Evolutionary conservation across 2,888 invertebrate species (phyloP).

Genomic region (Andrena haemorrhoa): DNA sequence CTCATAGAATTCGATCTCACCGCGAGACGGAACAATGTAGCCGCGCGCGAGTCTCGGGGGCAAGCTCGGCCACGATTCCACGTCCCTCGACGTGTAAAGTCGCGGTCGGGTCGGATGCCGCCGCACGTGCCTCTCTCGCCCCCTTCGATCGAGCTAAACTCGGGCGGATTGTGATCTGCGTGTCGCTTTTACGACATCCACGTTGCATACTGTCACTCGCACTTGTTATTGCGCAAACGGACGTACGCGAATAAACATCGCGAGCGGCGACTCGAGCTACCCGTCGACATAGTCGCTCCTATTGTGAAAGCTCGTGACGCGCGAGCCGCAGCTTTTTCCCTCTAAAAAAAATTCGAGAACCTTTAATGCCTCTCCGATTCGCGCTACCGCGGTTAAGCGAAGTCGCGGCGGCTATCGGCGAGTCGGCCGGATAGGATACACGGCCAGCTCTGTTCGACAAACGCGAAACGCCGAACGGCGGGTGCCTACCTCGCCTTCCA

Average conservation of each 20-base stretch:
- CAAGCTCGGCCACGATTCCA: not conserved
- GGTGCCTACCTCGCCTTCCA: not conserved
- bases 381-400: not conserved
- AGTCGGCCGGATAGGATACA: not conserved
- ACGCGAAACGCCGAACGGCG: not conserved
- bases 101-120: slow-evolving; percentile 12
- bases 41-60: not conserved
- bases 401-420: not conserved
- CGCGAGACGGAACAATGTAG: not conserved
- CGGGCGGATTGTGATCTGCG: slow-evolving; percentile 55
- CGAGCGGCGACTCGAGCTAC: not conserved
- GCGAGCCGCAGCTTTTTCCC: not conserved
- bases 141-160: slow-evolving; percentile 38
- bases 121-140: slow-evolving; percentile 20
- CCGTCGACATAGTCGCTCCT: not conserved
- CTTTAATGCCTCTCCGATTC: not conserved
- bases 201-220: slow-evolving; percentile 9
- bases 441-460: not conserved
- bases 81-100: not conserved
- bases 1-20: slow-evolving; percentile 26
- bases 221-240: slow-evolving; percentile 41
- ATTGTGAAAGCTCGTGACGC: slow-evolving; percentile 23
- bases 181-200: slow-evolving; percentile 48
- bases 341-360: too few species aligned
- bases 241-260: slow-evolving; percentile 41